These are phyloP conservation scores for Hippocampus guttulatus DNA, from an alignment of 2,113 vertebrate species.

Conservation along the genomic window DNA sequence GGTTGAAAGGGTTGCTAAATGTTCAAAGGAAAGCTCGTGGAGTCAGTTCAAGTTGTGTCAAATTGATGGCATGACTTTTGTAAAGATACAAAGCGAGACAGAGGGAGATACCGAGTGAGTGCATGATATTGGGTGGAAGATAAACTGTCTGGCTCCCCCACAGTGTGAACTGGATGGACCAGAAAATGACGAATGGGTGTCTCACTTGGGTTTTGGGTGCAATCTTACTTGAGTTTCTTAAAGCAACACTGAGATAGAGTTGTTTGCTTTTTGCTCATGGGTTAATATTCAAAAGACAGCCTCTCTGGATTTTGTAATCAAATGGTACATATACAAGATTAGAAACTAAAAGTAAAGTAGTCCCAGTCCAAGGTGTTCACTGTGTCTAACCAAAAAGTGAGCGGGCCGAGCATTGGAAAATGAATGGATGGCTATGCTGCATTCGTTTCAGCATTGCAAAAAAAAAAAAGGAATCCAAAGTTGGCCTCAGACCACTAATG, in stretches of 20 bases:
- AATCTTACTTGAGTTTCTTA: background rate
- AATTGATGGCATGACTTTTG: slow-evolving; percentile 18
- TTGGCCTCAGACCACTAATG: background rate
- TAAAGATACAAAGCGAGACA: slow-evolving; percentile 14
- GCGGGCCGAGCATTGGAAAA: too few relatives aligned
- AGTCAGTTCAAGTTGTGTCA: slow-evolving; percentile 7
- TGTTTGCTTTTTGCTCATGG: background rate
- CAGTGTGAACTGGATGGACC: slow-evolving; percentile 14
- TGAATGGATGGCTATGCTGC: background rate
- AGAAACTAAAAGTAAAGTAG: too few relatives aligned
- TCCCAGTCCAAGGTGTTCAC: too few relatives aligned
- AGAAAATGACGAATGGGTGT: slow-evolving; percentile 26
- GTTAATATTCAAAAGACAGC: background rate
- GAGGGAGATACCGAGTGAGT: slow-evolving; percentile 10
- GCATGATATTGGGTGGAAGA: slow-evolving; percentile 23
- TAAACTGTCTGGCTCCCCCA: slow-evolving; percentile 20
- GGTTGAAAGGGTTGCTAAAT: slow-evolving; percentile 13
- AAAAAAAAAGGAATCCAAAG: too few relatives aligned
- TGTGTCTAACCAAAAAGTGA: too few relatives aligned
- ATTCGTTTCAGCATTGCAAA: too few relatives aligned
- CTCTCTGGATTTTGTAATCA: too few relatives aligned
- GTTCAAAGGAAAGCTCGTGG: background rate
- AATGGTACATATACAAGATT: too few relatives aligned
- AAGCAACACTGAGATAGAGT: background rate
- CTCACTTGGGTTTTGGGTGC: slow-evolving; percentile 28